Evolutionary conservation across 2,113 vertebrate species (phyloP).

Genomic region (Antigone vipio): DNA sequence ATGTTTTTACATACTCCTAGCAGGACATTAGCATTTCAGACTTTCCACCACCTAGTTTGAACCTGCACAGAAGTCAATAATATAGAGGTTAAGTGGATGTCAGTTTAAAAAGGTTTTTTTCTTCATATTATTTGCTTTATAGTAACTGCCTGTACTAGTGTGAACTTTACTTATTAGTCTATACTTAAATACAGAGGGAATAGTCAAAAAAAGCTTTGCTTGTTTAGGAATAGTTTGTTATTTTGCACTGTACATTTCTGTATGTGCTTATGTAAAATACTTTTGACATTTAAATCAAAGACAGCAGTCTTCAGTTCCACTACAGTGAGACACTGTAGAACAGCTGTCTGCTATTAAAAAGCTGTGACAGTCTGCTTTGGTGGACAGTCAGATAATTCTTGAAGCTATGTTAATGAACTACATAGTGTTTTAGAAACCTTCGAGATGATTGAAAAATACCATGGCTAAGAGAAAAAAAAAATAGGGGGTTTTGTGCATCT

Average conservation of each 20-base stretch:
- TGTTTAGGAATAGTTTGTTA: not conserved
- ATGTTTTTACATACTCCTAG: not conserved
- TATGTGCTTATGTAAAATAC: not conserved
- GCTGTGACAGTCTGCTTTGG: not conserved
- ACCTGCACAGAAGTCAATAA: not conserved
- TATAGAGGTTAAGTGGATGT: not conserved
- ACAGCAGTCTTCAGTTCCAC: not conserved
- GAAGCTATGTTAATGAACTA: not conserved
- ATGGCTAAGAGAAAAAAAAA: not conserved
- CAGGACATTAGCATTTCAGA: not conserved
- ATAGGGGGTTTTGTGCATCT: not conserved
- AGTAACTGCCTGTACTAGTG: not conserved
- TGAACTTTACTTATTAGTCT: not conserved
- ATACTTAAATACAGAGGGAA: not conserved
- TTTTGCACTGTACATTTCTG: not conserved
- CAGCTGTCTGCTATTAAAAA: not conserved
- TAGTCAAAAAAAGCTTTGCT: not conserved
- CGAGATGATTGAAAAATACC: not conserved
- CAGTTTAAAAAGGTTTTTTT: not conserved
- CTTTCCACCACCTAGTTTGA: not conserved
- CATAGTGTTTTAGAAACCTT: not conserved
- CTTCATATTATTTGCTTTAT: not conserved
- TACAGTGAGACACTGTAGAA: not conserved
- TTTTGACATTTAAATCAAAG: not conserved
- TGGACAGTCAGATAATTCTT: not conserved